Conservation (phyloP, 1,140 invertebrate genomes). For the Atta colombica region DNA sequence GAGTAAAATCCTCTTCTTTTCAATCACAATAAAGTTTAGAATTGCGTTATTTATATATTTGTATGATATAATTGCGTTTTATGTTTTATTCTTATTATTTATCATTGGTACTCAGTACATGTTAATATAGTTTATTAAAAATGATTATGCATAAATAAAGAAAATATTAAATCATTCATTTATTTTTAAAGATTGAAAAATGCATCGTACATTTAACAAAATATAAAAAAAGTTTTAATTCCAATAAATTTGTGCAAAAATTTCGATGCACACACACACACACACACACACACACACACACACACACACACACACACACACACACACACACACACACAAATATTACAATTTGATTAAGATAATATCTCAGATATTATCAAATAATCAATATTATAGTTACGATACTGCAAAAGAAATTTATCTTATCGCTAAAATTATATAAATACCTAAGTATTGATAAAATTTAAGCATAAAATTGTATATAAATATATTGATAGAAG, state of each 20-base stretch:
- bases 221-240: not conserved
- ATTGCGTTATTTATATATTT: not conserved
- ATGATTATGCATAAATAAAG: not conserved
- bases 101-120: not conserved
- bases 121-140: not conserved
- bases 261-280: not conserved
- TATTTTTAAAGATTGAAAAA: not conserved
- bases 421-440: slow-evolving; percentile 45
- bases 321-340: too few species aligned
- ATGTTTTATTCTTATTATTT: not conserved
- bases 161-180: not conserved
- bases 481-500: not conserved
- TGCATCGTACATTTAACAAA: not conserved
- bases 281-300: too few species aligned
- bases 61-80: not conserved
- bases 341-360: not conserved
- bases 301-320: too few species aligned
- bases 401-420: not conserved
- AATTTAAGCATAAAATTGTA: not conserved
- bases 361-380: slow-evolving; percentile 13
- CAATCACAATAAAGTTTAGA: not conserved
- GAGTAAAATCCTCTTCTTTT: not conserved
- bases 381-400: not conserved
- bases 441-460: not conserved
- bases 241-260: not conserved